Percentiles rank a stretch among this genome's conserved stretches.
Evolutionary conservation across 2,888 invertebrate species (phyloP).

Genomic region (Crepidodera aurea): DNA sequence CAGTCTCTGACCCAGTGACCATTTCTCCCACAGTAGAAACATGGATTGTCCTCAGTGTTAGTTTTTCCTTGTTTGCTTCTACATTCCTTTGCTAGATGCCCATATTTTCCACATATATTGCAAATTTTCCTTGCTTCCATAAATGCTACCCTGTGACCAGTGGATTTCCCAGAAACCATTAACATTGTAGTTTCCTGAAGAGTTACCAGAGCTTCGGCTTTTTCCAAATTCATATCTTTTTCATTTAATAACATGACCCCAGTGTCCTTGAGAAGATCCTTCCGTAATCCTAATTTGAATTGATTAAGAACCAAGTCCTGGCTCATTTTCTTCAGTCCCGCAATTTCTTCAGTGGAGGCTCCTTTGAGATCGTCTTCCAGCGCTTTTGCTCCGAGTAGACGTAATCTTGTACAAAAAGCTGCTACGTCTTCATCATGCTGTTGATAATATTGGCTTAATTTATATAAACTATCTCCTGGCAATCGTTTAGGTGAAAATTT

Average conservation of each 20-base stretch:
- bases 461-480: not conserved
- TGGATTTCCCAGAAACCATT: not conserved
- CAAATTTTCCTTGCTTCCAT: not conserved
- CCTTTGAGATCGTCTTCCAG: constrained; percentile 12
- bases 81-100: constrained; percentile 1
- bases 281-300: constrained; percentile 22
- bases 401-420: constrained; percentile 18
- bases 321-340: constrained; percentile 19
- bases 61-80: not conserved
- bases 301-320: constrained; percentile 19
- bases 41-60: not conserved
- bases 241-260: constrained; percentile 9
- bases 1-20: constrained; percentile 2
- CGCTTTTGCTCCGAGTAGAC: constrained; percentile 8
- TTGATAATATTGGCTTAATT: constrained; percentile 11
- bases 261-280: constrained; percentile 5
- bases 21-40: not conserved
- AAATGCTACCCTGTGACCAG: not conserved
- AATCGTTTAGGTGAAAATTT: not conserved
- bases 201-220: constrained; percentile 1
- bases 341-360: not conserved
- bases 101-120: constrained; percentile 4
- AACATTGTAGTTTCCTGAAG: constrained; percentile 3
- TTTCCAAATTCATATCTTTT: constrained; percentile 2
- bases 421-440: constrained; percentile 27